A percentile compares a stretch with the other conserved stretches of the same genome.
These are phyloP conservation scores for Ptychodera flava DNA, from an alignment of 35 echinoderm and acorn worm species.

Conservation along the genomic window DNA sequence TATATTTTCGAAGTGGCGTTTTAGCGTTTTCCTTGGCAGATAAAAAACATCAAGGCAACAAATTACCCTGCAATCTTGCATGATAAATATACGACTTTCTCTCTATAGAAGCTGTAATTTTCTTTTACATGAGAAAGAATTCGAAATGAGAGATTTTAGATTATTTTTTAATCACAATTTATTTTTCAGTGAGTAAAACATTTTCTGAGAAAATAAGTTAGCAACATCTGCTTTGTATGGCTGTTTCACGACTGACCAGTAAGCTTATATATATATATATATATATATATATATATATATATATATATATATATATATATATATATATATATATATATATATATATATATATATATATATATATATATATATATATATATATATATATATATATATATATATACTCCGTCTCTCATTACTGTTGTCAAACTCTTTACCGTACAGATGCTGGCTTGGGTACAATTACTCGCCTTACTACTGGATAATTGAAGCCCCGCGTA, in stretches of 20 bases:
- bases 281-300: not conserved
- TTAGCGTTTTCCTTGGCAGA: not conserved
- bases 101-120: not conserved
- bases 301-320: not conserved
- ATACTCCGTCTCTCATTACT: not conserved
- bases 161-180: no score
- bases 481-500: constrained; percentile 1
- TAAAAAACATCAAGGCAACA: not conserved
- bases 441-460: constrained; percentile 15
- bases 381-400: not conserved
- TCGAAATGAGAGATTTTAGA: no score
- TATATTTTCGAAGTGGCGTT: not conserved
- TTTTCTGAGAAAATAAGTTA: no score
- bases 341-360: not conserved
- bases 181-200: no score
- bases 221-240: no score
- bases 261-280: no score
- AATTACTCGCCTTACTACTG: not conserved
- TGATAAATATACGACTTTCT: not conserved
- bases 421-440: not conserved
- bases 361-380: not conserved
- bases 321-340: not conserved
- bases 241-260: no score
- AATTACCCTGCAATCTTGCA: not conserved
- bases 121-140: no score